Conservation (phyloP, 2,797 vertebrate species). For the Anisognathus igniventris region DNA sequence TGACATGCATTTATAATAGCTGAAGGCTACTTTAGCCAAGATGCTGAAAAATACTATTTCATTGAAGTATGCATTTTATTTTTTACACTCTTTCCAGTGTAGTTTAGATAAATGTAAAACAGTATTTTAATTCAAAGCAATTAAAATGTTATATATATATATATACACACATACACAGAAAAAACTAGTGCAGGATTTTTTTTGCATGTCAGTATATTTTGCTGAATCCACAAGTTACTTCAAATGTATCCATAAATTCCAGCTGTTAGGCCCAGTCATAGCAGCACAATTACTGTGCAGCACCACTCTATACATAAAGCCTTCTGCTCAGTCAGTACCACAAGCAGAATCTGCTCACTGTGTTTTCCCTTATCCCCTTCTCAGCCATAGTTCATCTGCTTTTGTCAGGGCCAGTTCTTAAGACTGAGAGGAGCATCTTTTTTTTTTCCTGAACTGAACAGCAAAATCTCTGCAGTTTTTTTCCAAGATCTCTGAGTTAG, state of each 20-base stretch:
- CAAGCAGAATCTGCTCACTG: background rate
- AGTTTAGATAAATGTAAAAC: background rate
- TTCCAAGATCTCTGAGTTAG: background rate
- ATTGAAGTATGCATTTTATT: background rate
- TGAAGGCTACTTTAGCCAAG: background rate
- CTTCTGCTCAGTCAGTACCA: background rate
- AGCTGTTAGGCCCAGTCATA: background rate
- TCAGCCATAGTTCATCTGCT: background rate
- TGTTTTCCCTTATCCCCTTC: background rate
- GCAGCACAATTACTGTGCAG: background rate
- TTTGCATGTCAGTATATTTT: background rate
- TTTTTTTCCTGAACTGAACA: background rate
- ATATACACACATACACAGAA: background rate
- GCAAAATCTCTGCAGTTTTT: background rate
- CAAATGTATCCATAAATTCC: background rate
- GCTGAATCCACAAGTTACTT: background rate
- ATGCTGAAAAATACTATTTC: background rate
- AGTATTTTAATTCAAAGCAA: background rate
- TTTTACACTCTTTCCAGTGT: background rate
- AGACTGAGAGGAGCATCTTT: background rate
- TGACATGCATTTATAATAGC: background rate
- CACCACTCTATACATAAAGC: background rate
- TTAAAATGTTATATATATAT: background rate
- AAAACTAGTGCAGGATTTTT: background rate
- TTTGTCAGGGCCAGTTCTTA: background rate